Evolutionary conservation across 2,888 invertebrate species (phyloP).

Genomic region (Pterostichus madidus): DNA sequence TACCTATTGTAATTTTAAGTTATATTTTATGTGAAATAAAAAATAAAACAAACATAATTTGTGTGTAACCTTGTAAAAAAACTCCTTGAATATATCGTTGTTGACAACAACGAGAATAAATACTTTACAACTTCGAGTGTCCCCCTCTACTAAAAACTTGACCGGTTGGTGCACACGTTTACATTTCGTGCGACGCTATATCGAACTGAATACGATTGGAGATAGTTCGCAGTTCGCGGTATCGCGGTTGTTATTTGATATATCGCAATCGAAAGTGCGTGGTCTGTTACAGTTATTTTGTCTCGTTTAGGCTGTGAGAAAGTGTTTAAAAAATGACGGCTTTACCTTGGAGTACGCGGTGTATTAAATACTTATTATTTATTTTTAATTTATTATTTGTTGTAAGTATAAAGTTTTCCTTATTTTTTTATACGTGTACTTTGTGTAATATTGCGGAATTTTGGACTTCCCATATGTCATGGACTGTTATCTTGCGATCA

Average conservation of each 20-base stretch:
- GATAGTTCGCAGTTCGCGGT: background rate
- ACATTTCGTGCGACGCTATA: constrained; percentile 30
- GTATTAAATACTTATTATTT: constrained; percentile 92
- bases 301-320: background rate
- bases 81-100: constrained; percentile 12
- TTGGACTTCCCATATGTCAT: constrained; percentile 23
- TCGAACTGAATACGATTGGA: background rate
- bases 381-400: constrained; percentile 92
- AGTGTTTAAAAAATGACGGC: constrained; percentile 68
- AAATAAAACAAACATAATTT: background rate
- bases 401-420: constrained; percentile 81
- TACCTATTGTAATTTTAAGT: constrained; percentile 5
- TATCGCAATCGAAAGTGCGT: constrained; percentile 55
- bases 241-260: constrained; percentile 33
- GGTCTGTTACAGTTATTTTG: constrained; percentile 1
- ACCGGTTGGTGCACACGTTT: constrained; percentile 42
- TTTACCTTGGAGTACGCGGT: constrained; percentile 75
- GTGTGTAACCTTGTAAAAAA: constrained; percentile 1
- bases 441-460: background rate
- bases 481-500: background rate
- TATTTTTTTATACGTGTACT: background rate
- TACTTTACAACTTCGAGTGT: background rate
- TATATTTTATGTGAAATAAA: constrained; percentile 5
- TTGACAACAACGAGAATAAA: constrained; percentile 1
- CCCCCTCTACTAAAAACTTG: constrained; percentile 14